Evolutionary conservation across 2,797 vertebrate genomes (phyloP), one percentile per base, ranked within the genome.

Genomic region (Sebastes trivittatus): DNA sequence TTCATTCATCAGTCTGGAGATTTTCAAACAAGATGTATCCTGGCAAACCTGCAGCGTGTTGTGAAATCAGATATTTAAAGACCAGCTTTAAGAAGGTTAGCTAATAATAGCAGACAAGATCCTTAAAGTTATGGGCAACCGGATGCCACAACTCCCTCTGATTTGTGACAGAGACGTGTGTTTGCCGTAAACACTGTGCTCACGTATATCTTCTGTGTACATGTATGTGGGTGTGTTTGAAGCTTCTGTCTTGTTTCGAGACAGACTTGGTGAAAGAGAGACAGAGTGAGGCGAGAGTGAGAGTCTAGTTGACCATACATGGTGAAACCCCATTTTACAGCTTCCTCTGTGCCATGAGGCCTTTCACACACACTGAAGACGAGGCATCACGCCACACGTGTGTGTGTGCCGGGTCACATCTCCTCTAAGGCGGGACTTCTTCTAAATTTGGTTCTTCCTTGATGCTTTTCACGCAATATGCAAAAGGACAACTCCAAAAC

Each of bases 271-370:
- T 74, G 52, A 82, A 42, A 74, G 56, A 22, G 49, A 49, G 42
- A 55, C 38, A 11, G 73, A 71, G 38, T 5, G 38, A 5, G 36
- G 30, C 3, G 20, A 76, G 60, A 81, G 58, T 11, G 66, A 85
- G 74, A 63, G 68, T 78, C 61, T 36, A 52, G 77, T 13, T 92
- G 85, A 84, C 93, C 92, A 89, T 89, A 92, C 69, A 92, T 84
- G 91, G 92, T 54, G 30, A 93, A 88, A 88, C 63, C 72, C 14
- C 16, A 5, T 81, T 85, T 83, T 83, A 67, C 25, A 27, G 80
- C 63, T 65, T 71, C 77, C 75, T 78, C 73, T 80, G 22, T 67
- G 75, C 85, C 76, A 85, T 60, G 49, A 84, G 79, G 36, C 58
- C 67, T 70, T 59, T 58, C 42, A 29, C 42, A 32, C 83, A 58